A percentile compares a stretch with the other conserved stretches of the same genome.
Conservation (phyloP, 2,797 vertebrate genomes). For the Mormyrops boulengeri region DNA sequence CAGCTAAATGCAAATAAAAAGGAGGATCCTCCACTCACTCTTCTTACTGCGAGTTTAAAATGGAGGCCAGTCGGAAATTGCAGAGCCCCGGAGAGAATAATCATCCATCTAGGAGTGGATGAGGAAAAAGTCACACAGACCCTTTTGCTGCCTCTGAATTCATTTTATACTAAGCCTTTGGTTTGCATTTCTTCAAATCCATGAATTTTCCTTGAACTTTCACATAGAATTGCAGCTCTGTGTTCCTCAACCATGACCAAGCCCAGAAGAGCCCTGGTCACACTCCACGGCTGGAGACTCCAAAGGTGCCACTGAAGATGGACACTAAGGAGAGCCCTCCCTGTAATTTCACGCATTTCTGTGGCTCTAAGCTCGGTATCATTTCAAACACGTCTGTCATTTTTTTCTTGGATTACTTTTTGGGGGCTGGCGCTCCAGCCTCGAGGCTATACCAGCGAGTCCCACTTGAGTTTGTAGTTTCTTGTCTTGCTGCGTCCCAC, state of each 20-base stretch:
- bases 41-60: background rate
- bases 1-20: background rate
- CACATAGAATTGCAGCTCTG: conserved; percentile 5
- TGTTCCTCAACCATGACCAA: background rate
- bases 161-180: conserved; percentile 10
- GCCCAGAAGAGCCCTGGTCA: background rate
- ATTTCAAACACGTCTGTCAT: conserved; percentile 3
- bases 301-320: background rate
- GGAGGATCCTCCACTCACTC: background rate
- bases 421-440: background rate
- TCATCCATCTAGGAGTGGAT: background rate
- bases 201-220: conserved; percentile 16
- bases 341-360: conserved; percentile 11
- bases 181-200: conserved; percentile 13
- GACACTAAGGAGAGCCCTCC: background rate
- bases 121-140: background rate
- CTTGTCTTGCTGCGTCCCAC: background rate
- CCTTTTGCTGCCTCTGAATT: background rate
- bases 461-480: background rate
- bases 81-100: background rate
- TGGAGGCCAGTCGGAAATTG: background rate
- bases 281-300: background rate
- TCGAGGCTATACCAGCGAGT: background rate
- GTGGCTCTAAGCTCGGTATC: background rate
- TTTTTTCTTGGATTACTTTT: background rate